These are phyloP conservation scores for Geopemphigus sp. DNA, from an alignment of 1,140 invertebrate species.

Conservation along the genomic window DNA sequence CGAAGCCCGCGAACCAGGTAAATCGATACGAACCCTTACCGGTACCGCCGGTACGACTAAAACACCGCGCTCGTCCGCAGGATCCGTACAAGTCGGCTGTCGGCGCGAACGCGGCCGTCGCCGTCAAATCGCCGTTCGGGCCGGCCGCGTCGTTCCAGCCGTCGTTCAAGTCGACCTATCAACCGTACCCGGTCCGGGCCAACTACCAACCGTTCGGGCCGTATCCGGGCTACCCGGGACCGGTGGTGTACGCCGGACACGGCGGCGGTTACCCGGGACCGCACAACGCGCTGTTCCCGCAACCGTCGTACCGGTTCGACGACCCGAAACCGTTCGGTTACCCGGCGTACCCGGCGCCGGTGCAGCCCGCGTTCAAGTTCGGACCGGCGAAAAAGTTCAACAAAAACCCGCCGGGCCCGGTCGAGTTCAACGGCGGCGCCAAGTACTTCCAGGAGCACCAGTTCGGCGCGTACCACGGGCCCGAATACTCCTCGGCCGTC, in stretches of 20 bases:
- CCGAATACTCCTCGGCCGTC: constrained; percentile 4
- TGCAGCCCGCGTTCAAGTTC: neutral
- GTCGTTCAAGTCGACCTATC: neutral
- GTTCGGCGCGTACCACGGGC: constrained; percentile 13
- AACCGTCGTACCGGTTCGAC: too few species aligned
- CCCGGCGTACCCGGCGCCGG: neutral
- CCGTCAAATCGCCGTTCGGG: constrained; percentile 18
- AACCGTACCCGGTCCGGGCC: neutral
- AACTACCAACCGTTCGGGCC: constrained; percentile 32
- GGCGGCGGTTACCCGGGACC: neutral
- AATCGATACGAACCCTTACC: neutral
- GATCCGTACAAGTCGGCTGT: neutral
- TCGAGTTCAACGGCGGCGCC: neutral
- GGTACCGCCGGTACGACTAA: too few species aligned
- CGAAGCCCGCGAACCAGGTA: neutral
- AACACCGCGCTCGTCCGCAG: too few species aligned
- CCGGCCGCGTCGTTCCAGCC: neutral
- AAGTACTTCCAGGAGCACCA: constrained; percentile 41
- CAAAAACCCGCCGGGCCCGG: neutral
- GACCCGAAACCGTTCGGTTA: neutral
- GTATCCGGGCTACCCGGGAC: constrained; percentile 24
- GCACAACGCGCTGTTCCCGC: neutral
- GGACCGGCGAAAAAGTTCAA: constrained; percentile 19
- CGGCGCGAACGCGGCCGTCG: neutral
- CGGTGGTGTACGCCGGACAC: neutral